These are phyloP conservation scores for Chondrilla cf. caribensis DNA, from an alignment of 37 sponge, comb jelly and placozoan genomes.

Conservation along the genomic window DNA sequence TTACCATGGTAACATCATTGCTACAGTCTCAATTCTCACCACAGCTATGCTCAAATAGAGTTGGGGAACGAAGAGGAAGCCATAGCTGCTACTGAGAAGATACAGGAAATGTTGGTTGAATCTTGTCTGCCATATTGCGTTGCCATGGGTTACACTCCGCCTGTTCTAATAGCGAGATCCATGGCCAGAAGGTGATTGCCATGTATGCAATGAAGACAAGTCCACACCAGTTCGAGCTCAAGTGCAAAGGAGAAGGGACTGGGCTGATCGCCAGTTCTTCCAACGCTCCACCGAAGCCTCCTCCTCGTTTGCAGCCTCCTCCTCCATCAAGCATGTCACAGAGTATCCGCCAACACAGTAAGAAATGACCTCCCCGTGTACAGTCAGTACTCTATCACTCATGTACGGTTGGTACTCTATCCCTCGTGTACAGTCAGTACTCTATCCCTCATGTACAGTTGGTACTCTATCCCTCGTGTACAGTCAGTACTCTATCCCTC, in stretches of 20 bases:
- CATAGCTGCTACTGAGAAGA: slow-evolving; percentile 50
- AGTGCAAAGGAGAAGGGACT: slow-evolving; percentile 43
- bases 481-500: too few species aligned
- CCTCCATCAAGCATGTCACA: not conserved
- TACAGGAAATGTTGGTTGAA: slow-evolving; percentile 56
- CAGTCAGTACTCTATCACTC: too few species aligned
- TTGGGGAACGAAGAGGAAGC: slow-evolving; percentile 55
- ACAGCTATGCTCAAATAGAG: slow-evolving; percentile 74
- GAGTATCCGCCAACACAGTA: not conserved
- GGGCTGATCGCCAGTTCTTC: not conserved
- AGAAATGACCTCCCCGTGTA: not conserved
- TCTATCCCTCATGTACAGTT: too few species aligned
- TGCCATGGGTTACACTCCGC: not conserved
- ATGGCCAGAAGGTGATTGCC: slow-evolving; percentile 51
- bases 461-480: too few species aligned
- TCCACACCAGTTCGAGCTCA: slow-evolving; percentile 78
- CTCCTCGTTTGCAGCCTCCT: not conserved
- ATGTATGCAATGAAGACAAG: slow-evolving; percentile 55
- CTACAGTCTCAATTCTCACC: not conserved
- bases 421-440: too few species aligned
- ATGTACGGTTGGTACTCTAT: too few species aligned
- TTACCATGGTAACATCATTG: slow-evolving; percentile 19
- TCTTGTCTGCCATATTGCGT: not conserved
- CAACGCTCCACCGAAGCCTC: not conserved
- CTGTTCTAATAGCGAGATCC: slow-evolving; percentile 38